Conservation (phyloP, 2,888 invertebrate genomes). For the Hydrotaea diabolus region DNA sequence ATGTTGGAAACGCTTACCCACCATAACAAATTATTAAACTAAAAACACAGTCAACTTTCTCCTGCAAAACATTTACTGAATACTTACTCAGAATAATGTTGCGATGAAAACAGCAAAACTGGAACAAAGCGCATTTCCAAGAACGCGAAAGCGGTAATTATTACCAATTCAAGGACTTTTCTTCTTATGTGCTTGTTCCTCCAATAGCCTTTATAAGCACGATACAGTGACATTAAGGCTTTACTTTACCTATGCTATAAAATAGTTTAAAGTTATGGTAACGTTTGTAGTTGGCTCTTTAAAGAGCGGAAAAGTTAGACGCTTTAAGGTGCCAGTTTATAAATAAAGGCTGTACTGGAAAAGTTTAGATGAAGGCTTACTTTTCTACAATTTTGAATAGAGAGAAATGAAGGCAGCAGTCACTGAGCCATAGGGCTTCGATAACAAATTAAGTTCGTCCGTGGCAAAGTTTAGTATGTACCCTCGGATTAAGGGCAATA, state of each 20-base stretch:
- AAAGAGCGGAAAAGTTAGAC: background rate
- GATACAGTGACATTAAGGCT: too few relatives aligned
- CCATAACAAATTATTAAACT: conserved; percentile 44
- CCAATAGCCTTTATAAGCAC: too few relatives aligned
- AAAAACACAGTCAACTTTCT: background rate
- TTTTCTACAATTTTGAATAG: too few relatives aligned
- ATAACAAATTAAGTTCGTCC: too few relatives aligned
- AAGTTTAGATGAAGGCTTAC: too few relatives aligned
- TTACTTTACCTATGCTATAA: background rate
- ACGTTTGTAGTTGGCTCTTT: background rate
- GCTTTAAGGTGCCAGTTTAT: background rate
- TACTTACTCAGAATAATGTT: background rate
- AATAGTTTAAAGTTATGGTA: conserved; percentile 32
- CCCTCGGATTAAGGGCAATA: too few relatives aligned
- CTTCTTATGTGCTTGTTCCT: background rate
- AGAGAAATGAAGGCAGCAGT: too few relatives aligned
- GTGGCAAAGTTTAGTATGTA: too few relatives aligned
- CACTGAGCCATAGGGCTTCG: too few relatives aligned
- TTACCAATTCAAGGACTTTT: conserved; percentile 58
- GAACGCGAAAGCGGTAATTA: conserved; percentile 59
- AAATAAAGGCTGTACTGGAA: background rate
- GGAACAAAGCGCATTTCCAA: conserved; percentile 19
- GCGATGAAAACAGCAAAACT: conserved; percentile 37
- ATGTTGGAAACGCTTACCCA: conserved; percentile 39
- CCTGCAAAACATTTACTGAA: background rate